Base-by-base conservation (phyloP, 2,888 invertebrate genomes). In the Chrysopilus asiliformis region DNA sequence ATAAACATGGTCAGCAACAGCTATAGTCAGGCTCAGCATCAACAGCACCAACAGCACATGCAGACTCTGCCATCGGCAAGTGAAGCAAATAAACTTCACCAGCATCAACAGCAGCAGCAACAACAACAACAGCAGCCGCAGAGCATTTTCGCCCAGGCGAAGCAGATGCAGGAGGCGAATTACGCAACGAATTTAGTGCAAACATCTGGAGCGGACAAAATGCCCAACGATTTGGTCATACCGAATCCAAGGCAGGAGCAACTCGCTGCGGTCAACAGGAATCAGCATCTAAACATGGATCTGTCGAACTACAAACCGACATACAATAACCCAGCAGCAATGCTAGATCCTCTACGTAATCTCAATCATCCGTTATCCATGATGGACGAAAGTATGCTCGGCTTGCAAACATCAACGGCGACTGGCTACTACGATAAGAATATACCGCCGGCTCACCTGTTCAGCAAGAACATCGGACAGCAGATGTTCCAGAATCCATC, bases 361-460 rank as follows among this genome's bases (percentile, higher is more conserved):
- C 38, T 48, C 10, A 46, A 47, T 32, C 35, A 35, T 27, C 27
- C 32, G 13, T 20, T 39, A 10, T 50, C 58, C 8, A 45, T 48
- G 26, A 45, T 50, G 25, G 48, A 50, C 29, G 57, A 59, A 30
- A 53, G 54, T 10, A 53, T 63, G 43, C 18, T 63, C 27, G 53
- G 55, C 3, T 48, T 60, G 38, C 47, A 47, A 16, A 44, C 41
- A 12, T 43, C 53, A 3, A 47, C 52, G 32, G n/a, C 40, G 2
- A 27, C 38, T 15, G 41, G 42, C n/a, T 74, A 71, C 47, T 72
- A 71, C 41, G 72, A 74, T 32, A 73, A 74, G 53, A 64, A 64
- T 17, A 69, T 68, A 56, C 70, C 71, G 50, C 71, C 72, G 55
- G 70, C 72, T 1, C 72, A 72, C 35, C 69, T 73, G 61, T 73